Evolutionary conservation across 2,113 vertebrate species (phyloP).

Genomic region (Leptosomus discolor): DNA sequence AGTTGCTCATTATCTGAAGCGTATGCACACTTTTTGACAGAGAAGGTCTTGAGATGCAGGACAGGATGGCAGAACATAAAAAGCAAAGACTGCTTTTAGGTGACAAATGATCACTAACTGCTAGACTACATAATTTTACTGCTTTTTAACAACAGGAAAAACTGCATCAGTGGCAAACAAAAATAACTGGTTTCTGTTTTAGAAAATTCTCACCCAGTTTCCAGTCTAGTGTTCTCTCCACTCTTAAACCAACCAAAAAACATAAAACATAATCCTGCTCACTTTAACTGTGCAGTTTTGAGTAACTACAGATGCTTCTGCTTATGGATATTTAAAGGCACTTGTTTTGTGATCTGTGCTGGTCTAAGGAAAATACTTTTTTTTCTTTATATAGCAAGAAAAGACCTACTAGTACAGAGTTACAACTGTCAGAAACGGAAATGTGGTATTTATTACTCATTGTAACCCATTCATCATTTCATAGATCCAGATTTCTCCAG

Average conservation of each 20-base stretch:
- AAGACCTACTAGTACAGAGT: not conserved
- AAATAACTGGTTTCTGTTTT: not conserved
- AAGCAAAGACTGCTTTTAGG: not conserved
- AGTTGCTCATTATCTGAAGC: not conserved
- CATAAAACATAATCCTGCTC: not conserved
- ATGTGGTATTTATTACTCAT: not conserved
- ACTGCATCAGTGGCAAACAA: not conserved
- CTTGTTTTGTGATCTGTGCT: not conserved
- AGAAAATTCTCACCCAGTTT: not conserved
- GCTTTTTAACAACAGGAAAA: no score
- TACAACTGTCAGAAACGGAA: not conserved
- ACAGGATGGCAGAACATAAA: not conserved
- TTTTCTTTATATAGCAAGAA: not conserved
- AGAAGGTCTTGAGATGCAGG: not conserved
- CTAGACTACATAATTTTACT: not conserved
- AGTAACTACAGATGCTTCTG: not conserved
- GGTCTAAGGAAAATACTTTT: not conserved
- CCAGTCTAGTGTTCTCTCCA: not conserved
- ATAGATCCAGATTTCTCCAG: not conserved
- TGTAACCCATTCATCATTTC: not conserved
- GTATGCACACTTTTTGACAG: accelerated
- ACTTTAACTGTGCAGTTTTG: not conserved
- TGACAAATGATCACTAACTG: not conserved
- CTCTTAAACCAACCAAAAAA: not conserved
- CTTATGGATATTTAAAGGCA: not conserved